Conservation (phyloP, 2,113 vertebrate species). For the Glaucomys volans region DNA sequence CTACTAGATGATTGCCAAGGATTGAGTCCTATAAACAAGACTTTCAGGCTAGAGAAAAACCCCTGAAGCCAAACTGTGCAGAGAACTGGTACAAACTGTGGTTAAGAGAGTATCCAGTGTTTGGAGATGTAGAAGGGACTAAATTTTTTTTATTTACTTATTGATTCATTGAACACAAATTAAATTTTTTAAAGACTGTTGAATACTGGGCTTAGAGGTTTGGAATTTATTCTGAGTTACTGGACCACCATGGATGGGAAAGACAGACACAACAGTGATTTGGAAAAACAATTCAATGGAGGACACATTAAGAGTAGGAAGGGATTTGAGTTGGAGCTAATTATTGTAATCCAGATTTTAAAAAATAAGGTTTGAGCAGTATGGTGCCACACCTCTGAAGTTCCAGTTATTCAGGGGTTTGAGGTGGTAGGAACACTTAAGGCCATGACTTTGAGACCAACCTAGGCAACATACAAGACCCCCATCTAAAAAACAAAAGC, state of each 20-base stretch:
- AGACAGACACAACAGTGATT: background rate
- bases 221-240: conserved; percentile 13
- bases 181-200: background rate
- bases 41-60: background rate
- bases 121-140: background rate
- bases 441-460: background rate
- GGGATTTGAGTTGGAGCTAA: background rate
- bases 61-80: background rate
- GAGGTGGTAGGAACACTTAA: no score
- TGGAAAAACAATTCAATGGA: conserved; percentile 24
- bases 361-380: no score
- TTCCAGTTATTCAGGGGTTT: no score
- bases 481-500: background rate
- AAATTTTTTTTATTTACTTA: no score
- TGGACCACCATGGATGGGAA: background rate
- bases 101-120: background rate
- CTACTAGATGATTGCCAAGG: background rate
- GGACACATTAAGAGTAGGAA: background rate
- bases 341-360: background rate
- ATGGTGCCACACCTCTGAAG: no score
- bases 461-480: background rate
- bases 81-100: background rate
- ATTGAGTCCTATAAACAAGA: background rate
- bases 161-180: no score
- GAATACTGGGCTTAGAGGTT: background rate